Evolutionary conservation across 2,797 vertebrate genomes (phyloP).

Genomic region (Ctenopoma multispine): DNA sequence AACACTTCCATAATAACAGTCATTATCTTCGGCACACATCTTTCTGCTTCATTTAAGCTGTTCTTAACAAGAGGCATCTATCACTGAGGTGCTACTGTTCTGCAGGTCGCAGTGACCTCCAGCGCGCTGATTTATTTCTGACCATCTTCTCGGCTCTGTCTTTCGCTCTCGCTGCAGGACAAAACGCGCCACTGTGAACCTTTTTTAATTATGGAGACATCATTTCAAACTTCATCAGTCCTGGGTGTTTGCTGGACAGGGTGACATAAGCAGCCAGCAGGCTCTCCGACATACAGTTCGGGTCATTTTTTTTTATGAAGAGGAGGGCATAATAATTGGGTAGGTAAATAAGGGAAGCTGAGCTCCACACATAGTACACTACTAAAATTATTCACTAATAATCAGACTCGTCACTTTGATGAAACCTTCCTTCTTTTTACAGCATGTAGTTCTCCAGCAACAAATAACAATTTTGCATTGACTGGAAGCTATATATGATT

Average conservation of each 20-base stretch:
- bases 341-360: constrained; percentile 66
- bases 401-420: constrained; percentile 54
- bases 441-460: constrained; percentile 29
- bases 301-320: constrained; percentile 53
- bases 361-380: constrained; percentile 23
- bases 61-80: constrained; percentile 79
- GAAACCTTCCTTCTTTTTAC: constrained; percentile 47
- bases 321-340: constrained; percentile 55
- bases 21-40: constrained; percentile 83
- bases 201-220: constrained; percentile 85
- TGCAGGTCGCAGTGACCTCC: constrained; percentile 72
- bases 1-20: constrained; percentile 78
- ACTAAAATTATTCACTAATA: constrained; percentile 25
- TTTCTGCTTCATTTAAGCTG: constrained; percentile 85
- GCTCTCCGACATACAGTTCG: constrained; percentile 37
- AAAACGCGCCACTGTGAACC: constrained; percentile 73
- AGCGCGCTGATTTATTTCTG: constrained; percentile 71
- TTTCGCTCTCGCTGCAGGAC: constrained; percentile 62
- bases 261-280: constrained; percentile 52
- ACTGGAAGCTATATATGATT: constrained; percentile 28
- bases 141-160: constrained; percentile 60
- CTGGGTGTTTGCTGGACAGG: constrained; percentile 64
- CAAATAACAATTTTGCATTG: constrained; percentile 40
- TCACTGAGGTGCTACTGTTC: constrained; percentile 67
- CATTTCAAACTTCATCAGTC: constrained; percentile 84